Conservation (phyloP, 1,140 invertebrate genomes). For the Leptopilina boulardi region DNA sequence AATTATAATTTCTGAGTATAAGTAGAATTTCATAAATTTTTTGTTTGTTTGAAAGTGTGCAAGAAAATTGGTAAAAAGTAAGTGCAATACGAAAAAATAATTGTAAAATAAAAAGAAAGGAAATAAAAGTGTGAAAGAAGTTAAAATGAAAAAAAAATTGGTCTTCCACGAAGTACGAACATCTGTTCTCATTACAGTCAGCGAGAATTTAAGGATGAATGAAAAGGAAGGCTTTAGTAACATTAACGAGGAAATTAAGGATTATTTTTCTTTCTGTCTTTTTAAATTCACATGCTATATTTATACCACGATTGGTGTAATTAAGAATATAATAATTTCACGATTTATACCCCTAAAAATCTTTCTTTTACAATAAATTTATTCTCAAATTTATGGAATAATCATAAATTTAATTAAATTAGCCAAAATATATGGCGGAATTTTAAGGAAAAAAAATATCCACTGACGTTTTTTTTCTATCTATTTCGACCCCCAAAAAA, state of each 20-base stretch:
- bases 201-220: slow-evolving; percentile 26
- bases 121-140: background rate
- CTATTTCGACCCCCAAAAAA: no score
- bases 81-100: background rate
- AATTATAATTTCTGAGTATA: no score
- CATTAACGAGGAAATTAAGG: slow-evolving; percentile 23
- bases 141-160: slow-evolving; percentile 13
- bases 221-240: background rate
- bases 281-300: background rate
- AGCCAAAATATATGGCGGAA: no score
- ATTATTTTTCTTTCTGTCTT: background rate
- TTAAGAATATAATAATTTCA: slow-evolving; percentile 6
- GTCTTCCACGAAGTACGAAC: slow-evolving; percentile 5
- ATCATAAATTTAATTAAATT: no score
- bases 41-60: no score
- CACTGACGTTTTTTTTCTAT: no score
- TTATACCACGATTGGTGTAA: slow-evolving; percentile 2
- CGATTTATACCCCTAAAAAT: background rate
- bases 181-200: slow-evolving; percentile 2
- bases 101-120: background rate
- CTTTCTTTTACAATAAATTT: background rate
- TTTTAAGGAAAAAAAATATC: no score
- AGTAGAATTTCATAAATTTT: no score
- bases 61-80: background rate
- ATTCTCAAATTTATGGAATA: background rate